Conservation (phyloP, 2,113 vertebrate species). For the Trematomus loennbergii region DNA sequence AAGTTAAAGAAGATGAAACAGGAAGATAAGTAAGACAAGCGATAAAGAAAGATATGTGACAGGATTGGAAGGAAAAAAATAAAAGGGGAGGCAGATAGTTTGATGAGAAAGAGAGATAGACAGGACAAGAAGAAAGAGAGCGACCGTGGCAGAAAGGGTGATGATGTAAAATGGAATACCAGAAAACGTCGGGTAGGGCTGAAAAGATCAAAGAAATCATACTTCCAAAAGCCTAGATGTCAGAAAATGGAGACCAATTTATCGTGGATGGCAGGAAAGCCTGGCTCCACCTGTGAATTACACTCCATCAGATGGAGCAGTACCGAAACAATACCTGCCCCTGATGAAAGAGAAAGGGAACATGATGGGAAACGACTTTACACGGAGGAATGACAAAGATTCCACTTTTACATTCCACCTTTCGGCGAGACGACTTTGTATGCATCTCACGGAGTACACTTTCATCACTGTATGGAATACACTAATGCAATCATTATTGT, state of each 20-base stretch:
- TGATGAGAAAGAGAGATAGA: slow-evolving; percentile 51
- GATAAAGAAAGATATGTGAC: slow-evolving; percentile 57
- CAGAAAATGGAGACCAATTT: slow-evolving; percentile 80
- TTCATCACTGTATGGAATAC: slow-evolving; percentile 36
- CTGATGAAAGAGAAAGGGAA: slow-evolving; percentile 68
- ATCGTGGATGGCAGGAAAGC: slow-evolving; percentile 71
- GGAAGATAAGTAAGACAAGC: slow-evolving; percentile 41
- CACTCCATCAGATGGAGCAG: slow-evolving; percentile 57
- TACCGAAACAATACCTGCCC: slow-evolving; percentile 61
- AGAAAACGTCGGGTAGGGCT: slow-evolving; percentile 58
- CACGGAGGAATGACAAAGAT: slow-evolving; percentile 32
- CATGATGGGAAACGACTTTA: slow-evolving; percentile 59
- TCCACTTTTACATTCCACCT: slow-evolving; percentile 17
- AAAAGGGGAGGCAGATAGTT: slow-evolving; percentile 32
- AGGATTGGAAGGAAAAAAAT: slow-evolving; percentile 1
- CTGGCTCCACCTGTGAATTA: slow-evolving; percentile 78
- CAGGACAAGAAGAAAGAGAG: slow-evolving; percentile 31
- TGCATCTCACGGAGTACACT: slow-evolving; percentile 36
- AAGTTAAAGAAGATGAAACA: slow-evolving; percentile 41
- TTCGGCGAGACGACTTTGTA: slow-evolving; percentile 23
- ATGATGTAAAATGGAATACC: slow-evolving; percentile 66
- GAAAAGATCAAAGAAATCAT: slow-evolving; percentile 80
- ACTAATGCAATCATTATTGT: slow-evolving; percentile 65
- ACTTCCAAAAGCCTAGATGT: slow-evolving; percentile 75
- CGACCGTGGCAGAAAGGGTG: slow-evolving; percentile 40